Conservation (phyloP, 2,113 vertebrate species). For the Petaurus breviceps region DNA sequence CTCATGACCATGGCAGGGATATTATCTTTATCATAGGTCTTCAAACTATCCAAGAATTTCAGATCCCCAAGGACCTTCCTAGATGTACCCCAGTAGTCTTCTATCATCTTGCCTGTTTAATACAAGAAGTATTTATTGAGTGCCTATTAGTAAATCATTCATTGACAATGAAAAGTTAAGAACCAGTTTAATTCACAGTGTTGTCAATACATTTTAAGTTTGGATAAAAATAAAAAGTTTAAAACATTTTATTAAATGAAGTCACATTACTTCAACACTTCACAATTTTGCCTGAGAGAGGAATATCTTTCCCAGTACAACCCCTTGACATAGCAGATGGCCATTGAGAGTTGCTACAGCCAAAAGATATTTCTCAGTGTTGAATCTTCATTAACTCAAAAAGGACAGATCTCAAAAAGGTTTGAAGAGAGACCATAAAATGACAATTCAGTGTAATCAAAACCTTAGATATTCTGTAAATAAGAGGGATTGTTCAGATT, state of each 20-base stretch:
- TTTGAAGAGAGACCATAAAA: neutral
- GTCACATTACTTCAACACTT: neutral
- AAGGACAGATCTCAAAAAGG: neutral
- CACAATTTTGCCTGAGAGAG: neutral
- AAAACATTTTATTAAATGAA: constrained; percentile 16
- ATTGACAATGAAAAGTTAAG: neutral
- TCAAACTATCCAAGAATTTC: constrained; percentile 93
- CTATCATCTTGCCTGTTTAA: constrained; percentile 92
- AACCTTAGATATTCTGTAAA: neutral
- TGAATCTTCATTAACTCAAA: neutral
- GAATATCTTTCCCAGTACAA: neutral
- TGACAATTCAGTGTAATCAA: neutral
- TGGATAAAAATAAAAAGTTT: neutral
- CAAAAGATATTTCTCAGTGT: neutral
- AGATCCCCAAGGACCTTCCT: constrained; percentile 93
- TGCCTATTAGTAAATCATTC: neutral
- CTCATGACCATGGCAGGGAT: constrained; percentile 89
- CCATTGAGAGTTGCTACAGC: neutral
- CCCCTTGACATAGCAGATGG: neutral
- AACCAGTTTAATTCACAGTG: neutral
- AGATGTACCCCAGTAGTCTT: constrained; percentile 94
- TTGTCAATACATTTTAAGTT: constrained; percentile 1
- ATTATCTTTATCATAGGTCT: constrained; percentile 91
- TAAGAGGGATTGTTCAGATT: neutral
- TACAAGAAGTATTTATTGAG: constrained; percentile 47